Evolutionary conservation across 2,113 vertebrate species (phyloP).

Genomic region (Cheilinus undulatus): DNA sequence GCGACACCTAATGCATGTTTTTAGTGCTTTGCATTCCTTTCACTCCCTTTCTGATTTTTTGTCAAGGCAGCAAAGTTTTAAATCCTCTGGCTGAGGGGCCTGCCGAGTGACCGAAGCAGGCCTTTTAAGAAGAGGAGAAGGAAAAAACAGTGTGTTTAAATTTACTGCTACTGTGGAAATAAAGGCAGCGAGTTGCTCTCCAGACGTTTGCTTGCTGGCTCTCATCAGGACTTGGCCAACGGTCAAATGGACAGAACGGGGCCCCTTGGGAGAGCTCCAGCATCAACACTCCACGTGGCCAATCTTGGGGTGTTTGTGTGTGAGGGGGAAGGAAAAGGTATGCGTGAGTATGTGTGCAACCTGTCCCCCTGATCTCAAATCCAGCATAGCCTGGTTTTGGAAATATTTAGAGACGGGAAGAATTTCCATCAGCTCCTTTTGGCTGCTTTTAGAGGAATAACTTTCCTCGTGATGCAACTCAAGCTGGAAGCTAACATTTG

Average conservation of each 20-base stretch:
- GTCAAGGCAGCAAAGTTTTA: slow-evolving; percentile 66
- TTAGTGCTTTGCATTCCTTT: slow-evolving; percentile 74
- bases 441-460: slow-evolving; percentile 37
- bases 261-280: slow-evolving; percentile 73
- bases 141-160: slow-evolving; percentile 51
- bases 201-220: slow-evolving; percentile 68
- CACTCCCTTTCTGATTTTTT: slow-evolving; percentile 51
- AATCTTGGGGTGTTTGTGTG: slow-evolving; percentile 45
- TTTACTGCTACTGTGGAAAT: slow-evolving; percentile 76
- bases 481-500: slow-evolving; percentile 16
- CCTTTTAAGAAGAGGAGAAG: slow-evolving; percentile 45
- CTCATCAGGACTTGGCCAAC: slow-evolving; percentile 73
- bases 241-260: slow-evolving; percentile 70
- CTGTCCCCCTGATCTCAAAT: slow-evolving; percentile 52
- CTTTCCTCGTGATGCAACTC: slow-evolving; percentile 63
- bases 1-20: slow-evolving; percentile 76
- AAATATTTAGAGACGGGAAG: slow-evolving; percentile 60
- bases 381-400: slow-evolving; percentile 61
- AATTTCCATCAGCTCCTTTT: slow-evolving; percentile 70
- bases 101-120: slow-evolving; percentile 38
- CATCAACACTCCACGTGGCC: slow-evolving; percentile 77
- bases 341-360: slow-evolving; percentile 34
- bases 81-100: slow-evolving; percentile 52
- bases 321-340: slow-evolving; percentile 1
- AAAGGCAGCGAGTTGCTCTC: slow-evolving; percentile 60